A percentile compares a stretch with the other conserved stretches of the same genome.
Conservation (phyloP, 2,888 invertebrate genomes). For the Nebria salina region DNA sequence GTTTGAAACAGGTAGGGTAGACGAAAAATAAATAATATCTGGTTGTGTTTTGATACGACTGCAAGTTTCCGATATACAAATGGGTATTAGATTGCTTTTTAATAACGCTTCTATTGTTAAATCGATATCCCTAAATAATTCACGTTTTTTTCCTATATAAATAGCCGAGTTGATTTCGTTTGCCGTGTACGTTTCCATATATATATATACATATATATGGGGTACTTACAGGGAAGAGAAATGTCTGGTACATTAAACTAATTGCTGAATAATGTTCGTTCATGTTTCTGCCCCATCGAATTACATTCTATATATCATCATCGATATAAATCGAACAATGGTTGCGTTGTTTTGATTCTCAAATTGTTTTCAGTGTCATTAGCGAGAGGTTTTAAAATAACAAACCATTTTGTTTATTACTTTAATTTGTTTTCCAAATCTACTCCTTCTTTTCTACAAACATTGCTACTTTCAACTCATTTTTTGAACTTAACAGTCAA, state of each 20-base stretch:
- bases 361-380: not conserved
- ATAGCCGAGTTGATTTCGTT: slow-evolving; percentile 11
- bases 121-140: slow-evolving; percentile 40
- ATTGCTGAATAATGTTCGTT: slow-evolving; percentile 1
- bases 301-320: not conserved
- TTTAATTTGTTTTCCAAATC: not conserved
- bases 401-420: not conserved
- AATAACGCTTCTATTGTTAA: slow-evolving; percentile 41
- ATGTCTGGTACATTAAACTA: not conserved
- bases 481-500: too few relatives aligned
- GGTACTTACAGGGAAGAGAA: not conserved
- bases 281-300: not conserved
- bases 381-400: not conserved
- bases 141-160: slow-evolving; percentile 24
- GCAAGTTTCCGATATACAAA: slow-evolving; percentile 40
- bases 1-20: not conserved
- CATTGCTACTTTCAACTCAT: too few relatives aligned
- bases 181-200: not conserved
- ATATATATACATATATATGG: not conserved
- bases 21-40: not conserved
- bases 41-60: not conserved
- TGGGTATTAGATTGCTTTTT: slow-evolving; percentile 46
- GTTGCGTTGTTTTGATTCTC: not conserved
- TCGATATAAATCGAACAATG: not conserved
- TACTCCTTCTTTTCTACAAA: too few relatives aligned